Evolutionary conservation across 1,140 invertebrate species (phyloP), one percentile per base, ranked within the genome.

Genomic region (Paramacrobiotus metropolitanus): DNA sequence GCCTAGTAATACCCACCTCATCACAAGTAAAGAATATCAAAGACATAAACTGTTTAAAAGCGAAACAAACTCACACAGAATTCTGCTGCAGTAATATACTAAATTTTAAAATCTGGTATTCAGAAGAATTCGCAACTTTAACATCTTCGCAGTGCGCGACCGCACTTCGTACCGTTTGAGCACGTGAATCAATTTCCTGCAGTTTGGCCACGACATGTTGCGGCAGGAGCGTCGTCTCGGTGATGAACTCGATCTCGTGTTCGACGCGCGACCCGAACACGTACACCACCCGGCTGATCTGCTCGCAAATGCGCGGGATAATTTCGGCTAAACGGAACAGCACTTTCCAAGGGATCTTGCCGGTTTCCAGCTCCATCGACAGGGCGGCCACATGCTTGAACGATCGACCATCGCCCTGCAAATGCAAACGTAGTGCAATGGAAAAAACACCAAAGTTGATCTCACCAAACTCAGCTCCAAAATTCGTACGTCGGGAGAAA

Each of bases 321-420:
- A 96, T 76, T 73, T 82, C 83, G 2, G 94, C 87, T 63, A 97
- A 77, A 69, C 83, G 83, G 65, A 85, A 75, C 68, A 99, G 75
- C 71, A 91, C 86, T 62, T 82, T 78, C 93, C 94, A 99, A 68
- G 86, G 81, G 1, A 86, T 66, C 21, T 67, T 80, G 61, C 80
- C 79, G 64, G 83, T 81, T 64, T 83, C n/a, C n/a, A n/a, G n/a
- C n/a, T n/a, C 81, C 63, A 79, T 81, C 21, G 90, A 93, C 31
- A 97, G 77, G n/a, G 85, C 90, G 21, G 89, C 87, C 18, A 92
- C 91, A 72, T 98, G 97, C 70, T 86, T 95, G 73, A 97, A 98
- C 63, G 85, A 84, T 64, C 93, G 78, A 65, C 81, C 80, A 75
- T 97, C 92, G 67, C 92, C 83, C 83, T 87, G 70, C 2, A 67